Evolutionary conservation across 1,140 invertebrate genomes (phyloP).

Genomic region (Polyergus mexicanus): DNA sequence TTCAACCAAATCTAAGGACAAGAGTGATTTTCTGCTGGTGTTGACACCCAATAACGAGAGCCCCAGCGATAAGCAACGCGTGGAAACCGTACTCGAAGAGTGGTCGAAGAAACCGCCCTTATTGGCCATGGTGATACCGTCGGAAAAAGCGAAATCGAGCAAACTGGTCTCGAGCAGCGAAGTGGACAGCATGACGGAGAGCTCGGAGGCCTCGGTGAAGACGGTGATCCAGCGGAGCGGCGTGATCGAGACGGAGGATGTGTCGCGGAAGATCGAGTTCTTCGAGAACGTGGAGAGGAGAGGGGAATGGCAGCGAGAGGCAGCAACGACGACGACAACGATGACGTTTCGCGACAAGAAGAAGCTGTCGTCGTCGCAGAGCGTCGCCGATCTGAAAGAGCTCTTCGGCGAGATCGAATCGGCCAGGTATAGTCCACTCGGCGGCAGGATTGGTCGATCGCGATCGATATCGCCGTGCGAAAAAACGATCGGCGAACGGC

Average conservation of each 20-base stretch:
- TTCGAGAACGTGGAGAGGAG: slow-evolving; percentile 89
- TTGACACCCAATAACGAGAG: slow-evolving; percentile 84
- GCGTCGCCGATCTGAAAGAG: slow-evolving; percentile 92
- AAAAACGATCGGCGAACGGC: slow-evolving; percentile 62
- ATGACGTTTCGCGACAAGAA: slow-evolving; percentile 27
- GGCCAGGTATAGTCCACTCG: slow-evolving; percentile 67
- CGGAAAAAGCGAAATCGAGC: slow-evolving; percentile 68
- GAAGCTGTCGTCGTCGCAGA: slow-evolving; percentile 88
- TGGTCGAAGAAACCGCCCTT: slow-evolving; percentile 83
- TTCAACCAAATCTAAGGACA: slow-evolving; percentile 74
- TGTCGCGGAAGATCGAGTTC: slow-evolving; percentile 92
- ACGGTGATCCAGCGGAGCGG: slow-evolving; percentile 88
- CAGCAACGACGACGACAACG: not conserved
- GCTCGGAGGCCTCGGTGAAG: slow-evolving; percentile 90
- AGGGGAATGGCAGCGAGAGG: slow-evolving; percentile 56
- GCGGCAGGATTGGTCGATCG: slow-evolving; percentile 66
- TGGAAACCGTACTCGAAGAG: slow-evolving; percentile 85
- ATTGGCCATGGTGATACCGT: slow-evolving; percentile 68
- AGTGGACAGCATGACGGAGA: slow-evolving; percentile 88
- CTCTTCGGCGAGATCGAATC: slow-evolving; percentile 91
- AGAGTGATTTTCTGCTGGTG: slow-evolving; percentile 86
- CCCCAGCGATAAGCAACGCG: slow-evolving; percentile 80
- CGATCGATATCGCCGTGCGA: slow-evolving; percentile 76
- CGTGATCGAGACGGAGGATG: slow-evolving; percentile 85
- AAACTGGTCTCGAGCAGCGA: slow-evolving; percentile 87